Evolutionary conservation across 2,113 vertebrate species (phyloP).

Genomic region (Macrotus californicus): DNA sequence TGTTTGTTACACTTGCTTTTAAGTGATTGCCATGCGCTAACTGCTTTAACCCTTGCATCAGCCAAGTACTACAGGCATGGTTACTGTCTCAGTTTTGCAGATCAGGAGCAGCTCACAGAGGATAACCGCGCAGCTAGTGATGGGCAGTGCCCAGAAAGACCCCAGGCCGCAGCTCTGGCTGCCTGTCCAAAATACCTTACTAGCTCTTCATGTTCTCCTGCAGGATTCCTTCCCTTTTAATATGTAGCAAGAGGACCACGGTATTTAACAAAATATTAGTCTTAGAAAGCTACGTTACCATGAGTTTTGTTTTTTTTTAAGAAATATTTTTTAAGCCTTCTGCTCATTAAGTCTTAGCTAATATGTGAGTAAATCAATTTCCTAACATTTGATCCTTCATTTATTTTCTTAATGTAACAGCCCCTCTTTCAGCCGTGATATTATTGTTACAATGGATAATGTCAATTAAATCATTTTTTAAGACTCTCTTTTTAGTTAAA

Average conservation of each 20-base stretch:
- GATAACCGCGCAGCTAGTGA: neutral
- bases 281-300: neutral
- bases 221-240: neutral
- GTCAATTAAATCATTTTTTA: neutral
- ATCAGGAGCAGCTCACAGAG: rapidly evolving
- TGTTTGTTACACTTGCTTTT: neutral
- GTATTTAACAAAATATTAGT: neutral
- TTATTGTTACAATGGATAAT: neutral
- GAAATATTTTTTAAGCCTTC: neutral
- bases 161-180: neutral
- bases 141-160: neutral
- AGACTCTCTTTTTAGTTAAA: neutral
- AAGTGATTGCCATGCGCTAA: rapidly evolving
- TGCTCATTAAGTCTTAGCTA: neutral
- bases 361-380: neutral
- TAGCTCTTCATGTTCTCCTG: neutral
- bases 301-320: too few relatives aligned
- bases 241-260: neutral
- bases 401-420: neutral
- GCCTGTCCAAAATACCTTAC: rapidly evolving
- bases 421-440: neutral
- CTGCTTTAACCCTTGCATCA: neutral
- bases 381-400: neutral
- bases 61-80: rapidly evolving
- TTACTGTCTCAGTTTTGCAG: rapidly evolving